Conservation (phyloP, 2,888 invertebrate species). For the Ornithoptera alexandrae region DNA sequence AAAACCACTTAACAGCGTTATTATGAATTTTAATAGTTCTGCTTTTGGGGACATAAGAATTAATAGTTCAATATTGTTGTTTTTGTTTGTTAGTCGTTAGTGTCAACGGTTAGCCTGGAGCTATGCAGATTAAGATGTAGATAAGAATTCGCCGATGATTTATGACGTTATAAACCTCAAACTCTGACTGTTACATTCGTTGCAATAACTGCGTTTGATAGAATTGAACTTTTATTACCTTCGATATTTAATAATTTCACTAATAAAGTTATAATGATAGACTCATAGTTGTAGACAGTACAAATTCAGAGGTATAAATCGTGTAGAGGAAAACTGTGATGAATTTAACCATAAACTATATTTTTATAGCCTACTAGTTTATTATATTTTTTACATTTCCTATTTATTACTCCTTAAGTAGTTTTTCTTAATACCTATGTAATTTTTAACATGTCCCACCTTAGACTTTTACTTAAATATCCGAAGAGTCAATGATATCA, state of each 20-base stretch:
- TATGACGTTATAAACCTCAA: slow-evolving; percentile 57
- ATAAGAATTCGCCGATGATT: slow-evolving; percentile 64
- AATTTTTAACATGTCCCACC: neutral
- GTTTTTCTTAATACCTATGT: too few species aligned
- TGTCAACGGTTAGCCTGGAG: slow-evolving; percentile 61
- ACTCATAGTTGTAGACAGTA: slow-evolving; percentile 5
- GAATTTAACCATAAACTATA: too few species aligned
- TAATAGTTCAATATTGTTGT: slow-evolving; percentile 70
- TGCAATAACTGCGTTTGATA: slow-evolving; percentile 21
- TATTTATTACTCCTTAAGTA: too few species aligned
- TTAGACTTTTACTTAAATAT: too few species aligned
- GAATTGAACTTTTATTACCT: slow-evolving; percentile 19
- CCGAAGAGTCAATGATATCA: neutral
- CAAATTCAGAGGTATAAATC: slow-evolving; percentile 17
- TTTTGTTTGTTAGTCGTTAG: slow-evolving; percentile 70
- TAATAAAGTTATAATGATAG: slow-evolving; percentile 7
- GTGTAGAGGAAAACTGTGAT: neutral
- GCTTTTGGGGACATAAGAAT: slow-evolving; percentile 58
- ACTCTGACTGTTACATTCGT: slow-evolving; percentile 29
- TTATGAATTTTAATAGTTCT: slow-evolving; percentile 54
- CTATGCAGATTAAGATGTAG: slow-evolving; percentile 74
- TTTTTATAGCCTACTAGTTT: too few species aligned
- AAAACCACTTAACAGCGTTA: slow-evolving; percentile 52
- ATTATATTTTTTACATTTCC: too few species aligned
- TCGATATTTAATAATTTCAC: slow-evolving; percentile 19